Evolutionary conservation across 1,140 invertebrate genomes (phyloP), one percentile per base, ranked within the genome.

Genomic region (Pinna nobilis): DNA sequence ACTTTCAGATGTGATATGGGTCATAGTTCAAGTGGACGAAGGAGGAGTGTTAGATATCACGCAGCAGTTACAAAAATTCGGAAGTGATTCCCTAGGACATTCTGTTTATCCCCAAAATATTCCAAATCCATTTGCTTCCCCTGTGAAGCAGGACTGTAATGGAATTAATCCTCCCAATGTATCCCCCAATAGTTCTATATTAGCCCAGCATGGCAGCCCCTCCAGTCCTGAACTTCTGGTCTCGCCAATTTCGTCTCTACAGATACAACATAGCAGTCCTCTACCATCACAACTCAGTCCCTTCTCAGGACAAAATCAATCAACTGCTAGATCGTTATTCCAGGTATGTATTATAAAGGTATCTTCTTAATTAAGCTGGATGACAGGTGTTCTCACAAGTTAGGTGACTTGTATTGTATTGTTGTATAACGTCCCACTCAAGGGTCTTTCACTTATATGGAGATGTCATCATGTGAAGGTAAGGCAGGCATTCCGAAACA

Each of bases 31-130:
- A 32, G 94, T 94, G 28, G 92, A 91, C 49, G 92, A 93, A 84
- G 91, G 91, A 69, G 93, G 93, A 23, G 91, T 93, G 41, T 82
- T 94, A 55, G 92, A 92, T 61, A 86, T 94, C 9, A 94, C 93
- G 69, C 93, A 94, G 84, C 93, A 94, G 79, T 87, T 94, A 80
- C 91, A 92, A 9, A 71, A 80, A 59, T 82, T 88, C 74, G 86
- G 83, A 37, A 81, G 60, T 73, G 75, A 76, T 55, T 79, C 82
- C 35, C 76, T 78, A 77, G 76, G 67, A 61, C 72, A 78, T 32
- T 75, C 55, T 51, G 64, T 59, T 28, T 28, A 61, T 49, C 60
- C 63, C 18, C 55, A 79, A 60, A 59, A 68, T 61, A 32, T 61
- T 68, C 57, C 70, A 60, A 86, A 86, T 72, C 84, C 84, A 39